phyloP scores from a whole-genome alignment of 2,113 vertebrate species.

The Bos taurus region DNA sequence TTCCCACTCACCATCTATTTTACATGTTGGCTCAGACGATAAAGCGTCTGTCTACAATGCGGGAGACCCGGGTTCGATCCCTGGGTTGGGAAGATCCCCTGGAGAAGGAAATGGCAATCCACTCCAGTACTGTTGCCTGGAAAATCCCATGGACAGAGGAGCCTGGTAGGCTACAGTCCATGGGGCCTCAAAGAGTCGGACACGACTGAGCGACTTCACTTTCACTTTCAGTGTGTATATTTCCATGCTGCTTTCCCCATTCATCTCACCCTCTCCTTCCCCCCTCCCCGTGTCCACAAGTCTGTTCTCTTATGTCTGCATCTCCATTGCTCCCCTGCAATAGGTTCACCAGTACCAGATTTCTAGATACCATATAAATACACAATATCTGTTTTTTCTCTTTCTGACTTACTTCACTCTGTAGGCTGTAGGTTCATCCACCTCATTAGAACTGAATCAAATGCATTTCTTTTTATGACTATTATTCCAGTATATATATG shows the following conservation, averaged over 20 bases:
- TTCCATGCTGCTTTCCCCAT: background rate
- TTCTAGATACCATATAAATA: background rate
- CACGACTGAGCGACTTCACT: no score
- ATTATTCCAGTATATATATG: background rate
- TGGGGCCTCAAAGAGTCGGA: no score
- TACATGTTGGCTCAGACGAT: background rate
- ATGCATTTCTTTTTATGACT: background rate
- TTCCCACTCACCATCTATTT: rapidly evolving
- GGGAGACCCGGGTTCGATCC: no score
- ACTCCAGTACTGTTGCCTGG: no score
- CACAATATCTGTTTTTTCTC: background rate
- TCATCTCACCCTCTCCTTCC: background rate
- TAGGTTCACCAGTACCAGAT: background rate
- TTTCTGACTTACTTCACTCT: background rate
- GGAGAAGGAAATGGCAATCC: no score
- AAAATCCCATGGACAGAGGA: no score
- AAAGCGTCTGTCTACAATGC: no score
- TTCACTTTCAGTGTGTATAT: no score
- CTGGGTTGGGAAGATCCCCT: no score
- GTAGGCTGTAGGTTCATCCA: background rate
- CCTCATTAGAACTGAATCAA: background rate
- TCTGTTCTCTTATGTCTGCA: background rate
- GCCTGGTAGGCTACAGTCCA: no score
- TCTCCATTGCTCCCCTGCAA: background rate
- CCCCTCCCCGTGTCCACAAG: rapidly evolving